phyloP scores from a whole-genome alignment of 2,113 vertebrate species.

The Speoplatyrhinus poulsoni region DNA sequence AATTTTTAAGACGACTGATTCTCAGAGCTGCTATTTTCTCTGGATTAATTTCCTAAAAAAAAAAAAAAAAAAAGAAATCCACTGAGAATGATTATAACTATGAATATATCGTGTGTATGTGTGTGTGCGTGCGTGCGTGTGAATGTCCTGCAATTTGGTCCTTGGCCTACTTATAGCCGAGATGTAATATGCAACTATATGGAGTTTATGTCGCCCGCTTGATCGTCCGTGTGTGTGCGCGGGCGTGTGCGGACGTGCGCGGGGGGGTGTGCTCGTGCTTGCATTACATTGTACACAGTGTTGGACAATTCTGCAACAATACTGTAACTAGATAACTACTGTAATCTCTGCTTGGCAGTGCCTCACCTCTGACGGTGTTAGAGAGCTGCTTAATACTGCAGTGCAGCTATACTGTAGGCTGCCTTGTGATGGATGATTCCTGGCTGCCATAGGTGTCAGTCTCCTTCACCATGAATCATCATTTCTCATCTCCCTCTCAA shows the following conservation, averaged over 20 bases:
- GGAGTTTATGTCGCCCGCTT: constrained; percentile 44
- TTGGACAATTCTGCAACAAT: background rate
- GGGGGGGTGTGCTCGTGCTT: constrained; percentile 23
- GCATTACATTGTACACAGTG: constrained; percentile 42
- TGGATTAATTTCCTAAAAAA: constrained; percentile 66
- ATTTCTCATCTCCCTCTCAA: constrained; percentile 15
- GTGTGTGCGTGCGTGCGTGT: constrained; percentile 8
- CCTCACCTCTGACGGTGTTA: constrained; percentile 48
- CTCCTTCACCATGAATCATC: constrained; percentile 48
- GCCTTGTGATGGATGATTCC: constrained; percentile 31
- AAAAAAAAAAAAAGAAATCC: constrained; percentile 59
- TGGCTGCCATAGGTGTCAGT: constrained; percentile 45
- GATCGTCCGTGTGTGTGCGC: constrained; percentile 20
- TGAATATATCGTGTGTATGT: constrained; percentile 39
- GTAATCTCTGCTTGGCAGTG: constrained; percentile 50
- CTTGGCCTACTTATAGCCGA: constrained; percentile 71
- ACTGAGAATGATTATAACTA: constrained; percentile 59
- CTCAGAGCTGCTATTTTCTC: constrained; percentile 63
- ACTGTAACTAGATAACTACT: constrained; percentile 4
- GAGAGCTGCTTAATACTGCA: constrained; percentile 42
- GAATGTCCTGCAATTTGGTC: constrained; percentile 60
- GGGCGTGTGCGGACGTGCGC: background rate
- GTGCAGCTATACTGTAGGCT: constrained; percentile 50
- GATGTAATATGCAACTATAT: constrained; percentile 55
- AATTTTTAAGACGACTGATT: constrained; percentile 44